Evolutionary conservation across 1,140 invertebrate species (phyloP), one percentile per base, ranked within the genome.

Genomic region (Drosophila pandora): DNA sequence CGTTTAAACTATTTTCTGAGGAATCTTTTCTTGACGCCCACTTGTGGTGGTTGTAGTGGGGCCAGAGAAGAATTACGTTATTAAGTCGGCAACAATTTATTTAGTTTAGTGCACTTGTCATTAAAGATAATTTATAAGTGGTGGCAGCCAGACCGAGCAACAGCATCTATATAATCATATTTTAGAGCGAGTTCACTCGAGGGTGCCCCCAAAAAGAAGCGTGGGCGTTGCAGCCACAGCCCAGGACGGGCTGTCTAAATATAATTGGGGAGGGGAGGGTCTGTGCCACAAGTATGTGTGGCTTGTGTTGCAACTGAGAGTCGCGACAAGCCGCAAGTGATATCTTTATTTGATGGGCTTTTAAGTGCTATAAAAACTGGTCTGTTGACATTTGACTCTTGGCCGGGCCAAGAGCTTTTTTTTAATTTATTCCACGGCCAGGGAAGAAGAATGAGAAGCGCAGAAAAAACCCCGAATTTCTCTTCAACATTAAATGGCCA

Each of bases 51-150:
- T 17, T n/a, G n/a, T n/a, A 1, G 17, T 17, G 17, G 17, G 17
- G 37, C 52, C 69, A 56, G 43, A 71, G 32, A 43, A 37, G 72
- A 75, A 81, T 75, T 81, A 80, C 65, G 76, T 79, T 84, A 84
- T 79, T 79, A 84, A 83, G 70, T 47, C 80, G 61, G 54, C 79
- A 71, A 84, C 80, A 84, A 83, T 83, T 87, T 85, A 87, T 85
- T 81, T 82, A 85, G 82, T 85, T 87, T 87, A 81, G 59, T 81
- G 77, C 82, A 84, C 76, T 85, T 85, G 81, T 77, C 81, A 84
- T 85, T 87, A 85, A 78, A 81, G 76, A 87, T 85, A 85, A 85
- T 87, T 85, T 85, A 85, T 85, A 80, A 77, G 70, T 69, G 64
- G 58, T 55, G 67, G 43, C 59, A 17, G 49, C 34, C 28, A 25